Conservation (phyloP, 2,113 vertebrate species). For the Plecotus auritus region DNA sequence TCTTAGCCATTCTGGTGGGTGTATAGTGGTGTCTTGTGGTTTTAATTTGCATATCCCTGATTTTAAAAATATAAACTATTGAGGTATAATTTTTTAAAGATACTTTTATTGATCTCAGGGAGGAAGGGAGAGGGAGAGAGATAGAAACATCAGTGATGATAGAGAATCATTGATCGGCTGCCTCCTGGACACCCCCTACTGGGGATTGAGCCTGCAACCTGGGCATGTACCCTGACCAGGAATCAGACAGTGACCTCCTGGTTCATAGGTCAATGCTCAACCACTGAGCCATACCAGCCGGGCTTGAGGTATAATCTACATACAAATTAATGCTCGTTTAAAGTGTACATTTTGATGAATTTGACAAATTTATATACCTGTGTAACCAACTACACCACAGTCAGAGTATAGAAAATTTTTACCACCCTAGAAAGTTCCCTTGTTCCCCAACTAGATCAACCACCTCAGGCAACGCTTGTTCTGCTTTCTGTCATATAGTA, state of each 20-base stretch:
- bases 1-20: not conserved
- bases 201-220: too few relatives aligned
- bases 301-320: not conserved
- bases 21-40: not conserved
- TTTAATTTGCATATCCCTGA: not conserved
- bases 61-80: not conserved
- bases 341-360: not conserved
- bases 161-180: too few relatives aligned
- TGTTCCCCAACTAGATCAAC: not conserved
- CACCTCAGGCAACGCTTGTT: not conserved
- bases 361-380: not conserved
- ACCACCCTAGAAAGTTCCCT: not conserved
- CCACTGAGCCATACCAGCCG: too few relatives aligned
- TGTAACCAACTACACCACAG: not conserved
- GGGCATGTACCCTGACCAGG: too few relatives aligned
- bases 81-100: not conserved
- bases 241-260: too few relatives aligned
- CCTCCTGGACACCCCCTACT: too few relatives aligned
- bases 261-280: too few relatives aligned
- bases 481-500: not conserved
- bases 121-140: too few relatives aligned
- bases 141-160: too few relatives aligned
- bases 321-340: not conserved
- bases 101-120: too few relatives aligned
- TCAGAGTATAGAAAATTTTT: not conserved